Evolutionary conservation across 2,888 invertebrate species (phyloP), one percentile per base, ranked within the genome.

Genomic region (Leptinotarsa haldemani): DNA sequence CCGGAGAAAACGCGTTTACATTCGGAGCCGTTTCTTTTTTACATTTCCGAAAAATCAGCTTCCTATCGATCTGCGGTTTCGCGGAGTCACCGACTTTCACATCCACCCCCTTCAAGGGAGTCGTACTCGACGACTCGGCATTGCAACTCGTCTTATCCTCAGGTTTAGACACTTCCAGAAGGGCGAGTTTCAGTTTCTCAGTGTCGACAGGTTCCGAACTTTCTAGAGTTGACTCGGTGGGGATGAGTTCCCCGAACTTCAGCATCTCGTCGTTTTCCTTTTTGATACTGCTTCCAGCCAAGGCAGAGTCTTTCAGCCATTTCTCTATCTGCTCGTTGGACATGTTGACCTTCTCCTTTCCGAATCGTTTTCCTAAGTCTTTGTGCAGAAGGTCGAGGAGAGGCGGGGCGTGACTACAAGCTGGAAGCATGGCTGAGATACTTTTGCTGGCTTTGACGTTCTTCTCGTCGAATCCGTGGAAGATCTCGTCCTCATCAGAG

Each of bases 251-350:
- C 1, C 84, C 85, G 73, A 85, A 86, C 78, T 86, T 87, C 18
- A 86, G 72, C 83, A 87, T 84, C 53, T 84, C 84, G 68, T 86
- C 87, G 73, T 85, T 85, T 71, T 84, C 84, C 47, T 84, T 85
- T 70, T 85, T 87, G 13, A 84, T 80, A 22, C 82, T 82, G 72
- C 83, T 85, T 16, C 86, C 86, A 0, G 88, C 88, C 79, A 87
- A 76, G 1, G 85, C 87, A 56, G 86, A 88, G 30, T 86, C 86
- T 76, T 89, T 88, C 13, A 87, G 81, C 93, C 93, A 93, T 80
- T 92, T 92, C 78, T 93, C 92, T 61, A 93, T 92, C 84, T 92
- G 91, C 81, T 92, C 92, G 52, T 90, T 91, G 0, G 92, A 92
- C 92, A 92, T 92, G 81, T 92, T 92, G 0, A 92, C 91, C 82